Evolutionary conservation across 92 coral and sea anemone genomes (phyloP).

Genomic region (Phenganax subtilis): DNA sequence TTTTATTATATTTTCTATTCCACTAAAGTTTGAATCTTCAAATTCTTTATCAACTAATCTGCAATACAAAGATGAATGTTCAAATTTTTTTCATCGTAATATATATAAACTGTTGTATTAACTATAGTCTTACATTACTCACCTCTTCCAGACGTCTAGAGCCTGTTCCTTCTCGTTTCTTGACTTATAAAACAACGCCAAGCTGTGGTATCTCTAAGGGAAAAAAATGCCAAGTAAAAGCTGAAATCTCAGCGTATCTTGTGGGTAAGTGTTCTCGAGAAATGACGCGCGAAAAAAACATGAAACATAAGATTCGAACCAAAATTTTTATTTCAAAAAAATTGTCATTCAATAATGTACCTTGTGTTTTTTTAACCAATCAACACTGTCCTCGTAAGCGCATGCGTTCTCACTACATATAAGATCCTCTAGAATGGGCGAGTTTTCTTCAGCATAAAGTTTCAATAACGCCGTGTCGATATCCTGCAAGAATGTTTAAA

Average conservation of each 20-base stretch:
- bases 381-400: conserved; percentile 69
- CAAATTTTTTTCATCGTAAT: neutral
- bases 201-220: conserved; percentile 66
- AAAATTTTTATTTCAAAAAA: neutral
- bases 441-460: conserved; percentile 75
- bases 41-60: conserved; percentile 52
- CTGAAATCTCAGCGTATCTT: neutral
- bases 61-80: neutral
- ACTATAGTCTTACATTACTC: neutral
- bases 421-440: conserved; percentile 65
- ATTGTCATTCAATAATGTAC: conserved; percentile 30
- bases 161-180: conserved; percentile 66
- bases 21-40: conserved; percentile 66
- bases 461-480: conserved; percentile 83
- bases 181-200: conserved; percentile 68
- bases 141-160: conserved; percentile 85
- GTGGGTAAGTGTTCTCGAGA: neutral
- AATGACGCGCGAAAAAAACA: neutral
- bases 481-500: conserved; percentile 48
- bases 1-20: conserved; percentile 61
- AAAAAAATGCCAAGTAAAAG: neutral
- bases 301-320: neutral
- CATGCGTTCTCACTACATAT: conserved; percentile 70
- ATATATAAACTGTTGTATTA: neutral
- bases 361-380: conserved; percentile 73